Percentiles rank a stretch among this genome's conserved stretches.
Evolutionary conservation across 1,140 invertebrate species (phyloP).

Genomic region (Wiebesia pumilae): DNA sequence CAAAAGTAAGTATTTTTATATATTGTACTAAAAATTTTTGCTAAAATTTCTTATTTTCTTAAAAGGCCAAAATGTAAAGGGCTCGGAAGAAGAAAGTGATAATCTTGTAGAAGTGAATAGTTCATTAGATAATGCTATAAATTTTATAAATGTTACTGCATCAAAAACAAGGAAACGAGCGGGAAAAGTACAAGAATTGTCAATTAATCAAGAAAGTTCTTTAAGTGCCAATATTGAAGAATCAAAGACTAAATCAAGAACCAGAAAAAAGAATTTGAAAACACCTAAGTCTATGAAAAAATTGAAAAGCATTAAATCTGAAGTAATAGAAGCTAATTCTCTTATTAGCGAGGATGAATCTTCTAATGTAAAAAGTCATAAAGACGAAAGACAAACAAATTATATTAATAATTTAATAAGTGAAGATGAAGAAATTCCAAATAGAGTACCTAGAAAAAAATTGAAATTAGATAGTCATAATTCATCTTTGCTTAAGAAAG

Average conservation of each 20-base stretch:
- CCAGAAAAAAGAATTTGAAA: slow-evolving; percentile 25
- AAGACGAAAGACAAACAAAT: slow-evolving; percentile 20
- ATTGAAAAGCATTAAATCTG: slow-evolving; percentile 15
- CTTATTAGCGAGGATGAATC: slow-evolving; percentile 44
- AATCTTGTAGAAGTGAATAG: not conserved
- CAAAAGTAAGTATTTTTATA: slow-evolving; percentile 35
- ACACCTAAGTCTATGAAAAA: slow-evolving; percentile 8
- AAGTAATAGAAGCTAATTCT: slow-evolving; percentile 20
- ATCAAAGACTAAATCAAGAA: not conserved
- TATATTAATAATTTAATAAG: slow-evolving; percentile 42
- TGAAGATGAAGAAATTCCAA: slow-evolving; percentile 33
- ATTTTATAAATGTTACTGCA: slow-evolving; percentile 4
- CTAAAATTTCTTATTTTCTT: slow-evolving; percentile 17
- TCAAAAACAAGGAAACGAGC: slow-evolving; percentile 13
- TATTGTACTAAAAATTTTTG: not conserved
- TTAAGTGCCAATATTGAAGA: slow-evolving; percentile 28
- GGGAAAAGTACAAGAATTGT: slow-evolving; percentile 7
- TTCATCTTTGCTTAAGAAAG: not conserved
- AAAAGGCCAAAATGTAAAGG: slow-evolving; percentile 31
- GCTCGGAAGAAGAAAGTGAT: slow-evolving; percentile 41
- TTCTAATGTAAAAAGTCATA: slow-evolving; percentile 1
- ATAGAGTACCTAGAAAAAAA: not conserved
- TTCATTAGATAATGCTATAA: not conserved
- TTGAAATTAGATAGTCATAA: not conserved
- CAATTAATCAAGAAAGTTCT: not conserved